Evolutionary conservation across 37 sponge, comb jelly and placozoan genomes (phyloP), one percentile per base, ranked within the genome.

Genomic region (Hormiphora californensis): DNA sequence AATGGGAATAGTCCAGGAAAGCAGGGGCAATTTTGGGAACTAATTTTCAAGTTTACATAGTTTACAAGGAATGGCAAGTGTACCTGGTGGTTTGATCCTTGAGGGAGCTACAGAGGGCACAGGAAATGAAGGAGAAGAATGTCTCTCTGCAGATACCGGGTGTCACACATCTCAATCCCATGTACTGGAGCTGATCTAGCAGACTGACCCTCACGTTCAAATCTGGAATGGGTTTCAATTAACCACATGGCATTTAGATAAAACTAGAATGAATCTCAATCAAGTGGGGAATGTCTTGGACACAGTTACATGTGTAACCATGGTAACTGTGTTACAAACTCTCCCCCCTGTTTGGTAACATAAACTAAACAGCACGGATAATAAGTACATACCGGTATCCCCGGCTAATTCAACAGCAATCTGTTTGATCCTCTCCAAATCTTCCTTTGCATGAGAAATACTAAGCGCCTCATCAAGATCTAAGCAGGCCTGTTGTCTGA

Each of bases 11-110:
- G n/a, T n/a, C n/a, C n/a, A n/a, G n/a, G n/a, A n/a, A n/a, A n/a
- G n/a, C n/a, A n/a, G n/a, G n/a, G n/a, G n/a, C n/a, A n/a, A n/a
- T n/a, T n/a, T n/a, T n/a, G n/a, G n/a, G n/a, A n/a, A n/a, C n/a
- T n/a, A n/a, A n/a, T n/a, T n/a, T n/a, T n/a, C n/a, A n/a, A n/a
- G n/a, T n/a, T n/a, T n/a, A n/a, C n/a, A n/a, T n/a, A n/a, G n/a
- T n/a, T n/a, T n/a, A n/a, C n/a, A n/a, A n/a, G n/a, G n/a, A n/a
- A n/a, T n/a, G n/a, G n/a, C n/a, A n/a, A n/a, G 21, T 17, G 19
- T n/a, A 73, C 81, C 81, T 73, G 81, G 44, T 73, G 81, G 25
- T 73, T 73, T 73, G 81, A 40, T 73, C 81, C 25, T 46, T 41
- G 1, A 73, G 46, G 19, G 81, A 73, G 44, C 25, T 33, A 12